Base-by-base conservation (phyloP, 2,113 vertebrate genomes). In the Neotoma lepida region DNA sequence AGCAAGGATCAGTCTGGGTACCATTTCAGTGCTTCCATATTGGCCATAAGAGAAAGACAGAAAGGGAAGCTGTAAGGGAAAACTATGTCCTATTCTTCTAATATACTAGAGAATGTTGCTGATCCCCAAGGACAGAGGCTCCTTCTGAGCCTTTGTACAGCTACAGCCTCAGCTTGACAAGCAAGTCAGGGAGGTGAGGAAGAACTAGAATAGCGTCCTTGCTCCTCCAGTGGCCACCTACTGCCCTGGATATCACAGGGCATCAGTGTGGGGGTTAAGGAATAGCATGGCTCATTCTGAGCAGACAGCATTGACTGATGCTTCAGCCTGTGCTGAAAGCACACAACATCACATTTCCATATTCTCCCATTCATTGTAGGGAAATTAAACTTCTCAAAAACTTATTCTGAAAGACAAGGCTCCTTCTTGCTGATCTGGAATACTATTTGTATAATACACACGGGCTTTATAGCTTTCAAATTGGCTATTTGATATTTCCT, bases 1-100 rank as follows among this genome's bases (percentile, higher is more conserved):
- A 95, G 70, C 88, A 97, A 89, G 58, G 77, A 97, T 97, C 97
- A 96, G 26, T 89, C 81, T 77, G 91, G 80, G 85, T 97, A 94
- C 91, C 96, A 93, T 84, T 91, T 94, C 51, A 90, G n/a, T 24
- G 68, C 28, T 94, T 94, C 80, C 18, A 73, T 91, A 96, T 82
- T 64, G 46, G 89, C 84, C 95, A 78, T 81, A 24, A 76, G 76
- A 96, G 91, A 96, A 87, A 85, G 8, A 58, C 46, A 44, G 17
- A 44, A 90, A 54, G 68, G 15, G 44, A 66, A 93, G 54, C 81
- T 35, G 76, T 39, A 54, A 73, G 13, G 92, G 24, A 4, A 96
- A 96, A 91, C 33, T 46, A 71, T 18, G 12, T 61, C 51, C 89
- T 97, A 96, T 71, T 96, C 95, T 96, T 7, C 89, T 77, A 97